Evolutionary conservation across 1,140 invertebrate genomes (phyloP).

Genomic region (Eriosoma lanigerum): DNA sequence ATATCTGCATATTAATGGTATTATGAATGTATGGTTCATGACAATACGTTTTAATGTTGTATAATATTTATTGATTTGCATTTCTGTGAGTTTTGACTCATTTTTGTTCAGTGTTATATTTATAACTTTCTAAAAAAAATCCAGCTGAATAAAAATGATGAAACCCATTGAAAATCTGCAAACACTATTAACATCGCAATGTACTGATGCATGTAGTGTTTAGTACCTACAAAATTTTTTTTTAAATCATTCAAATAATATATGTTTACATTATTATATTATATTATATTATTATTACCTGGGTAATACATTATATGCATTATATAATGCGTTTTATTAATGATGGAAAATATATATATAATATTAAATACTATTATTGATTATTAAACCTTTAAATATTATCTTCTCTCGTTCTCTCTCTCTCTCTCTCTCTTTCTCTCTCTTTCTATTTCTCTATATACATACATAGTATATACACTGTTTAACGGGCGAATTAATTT

Average conservation of each 20-base stretch:
- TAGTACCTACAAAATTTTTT: background rate
- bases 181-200: background rate
- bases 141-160: background rate
- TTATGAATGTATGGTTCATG: background rate
- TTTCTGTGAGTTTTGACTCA: background rate
- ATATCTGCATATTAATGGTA: too few species aligned
- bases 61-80: background rate
- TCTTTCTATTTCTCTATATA: too few species aligned
- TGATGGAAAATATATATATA: too few species aligned
- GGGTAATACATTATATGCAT: too few species aligned
- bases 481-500: too few species aligned
- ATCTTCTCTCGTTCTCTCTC: too few species aligned
- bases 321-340: background rate
- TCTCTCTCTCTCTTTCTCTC: too few species aligned
- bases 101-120: background rate
- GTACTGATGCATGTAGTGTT: too few species aligned
- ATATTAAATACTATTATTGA: too few species aligned
- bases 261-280: background rate
- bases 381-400: too few species aligned
- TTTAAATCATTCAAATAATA: background rate
- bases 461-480: too few species aligned
- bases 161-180: background rate
- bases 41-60: background rate
- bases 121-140: constrained; percentile 35
- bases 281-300: background rate